Base-by-base conservation (phyloP, 2,888 invertebrate species). In the Aproaerema taeniolella region DNA sequence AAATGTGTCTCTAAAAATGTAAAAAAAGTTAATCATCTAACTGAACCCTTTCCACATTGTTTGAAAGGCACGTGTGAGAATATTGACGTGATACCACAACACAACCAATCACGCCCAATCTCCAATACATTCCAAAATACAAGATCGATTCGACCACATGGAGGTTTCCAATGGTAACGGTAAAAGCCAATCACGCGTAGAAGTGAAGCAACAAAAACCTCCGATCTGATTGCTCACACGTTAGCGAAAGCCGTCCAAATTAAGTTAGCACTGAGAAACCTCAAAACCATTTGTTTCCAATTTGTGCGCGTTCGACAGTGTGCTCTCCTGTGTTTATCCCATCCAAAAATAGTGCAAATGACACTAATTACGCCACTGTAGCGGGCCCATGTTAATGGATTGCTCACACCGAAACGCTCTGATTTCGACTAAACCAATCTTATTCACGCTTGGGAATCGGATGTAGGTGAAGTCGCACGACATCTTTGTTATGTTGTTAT, bases 231-330 rank as follows among this genome's bases (percentile, higher is more conserved):
- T 75, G 71, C 79, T 81, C 78, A 75, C 79, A 79, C 70, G 79
- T 81, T 83, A 85, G 82, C 85, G 71, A 85, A 83, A 83, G 81
- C 77, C 72, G 69, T 68, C 69, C 77, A 82, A 85, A 85, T 85
- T 80, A 75, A 83, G 72, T 85, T 85, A 86, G 74, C 85, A 85
- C 81, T 52, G 67, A 54, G 52, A 61, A 66, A 60, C 66, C 61
- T 64, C 61, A 61, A 63, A 66, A 76, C 76, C 70, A 81, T 81
- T 83, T 79, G 77, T 67, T 73, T 68, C 80, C 79, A 83, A 85
- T 81, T 83, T 80, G 77, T 74, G 66, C 58, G 59, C 48, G 64
- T 51, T 71, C 76, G 73, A 80, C 82, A 83, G 73, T 75, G 67
- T 76, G 66, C 66, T 57, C 67, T 67, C 64, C 71, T 76, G 69